Evolutionary conservation across 2,797 vertebrate species (phyloP).

Genomic region (Phoebastria nigripes): DNA sequence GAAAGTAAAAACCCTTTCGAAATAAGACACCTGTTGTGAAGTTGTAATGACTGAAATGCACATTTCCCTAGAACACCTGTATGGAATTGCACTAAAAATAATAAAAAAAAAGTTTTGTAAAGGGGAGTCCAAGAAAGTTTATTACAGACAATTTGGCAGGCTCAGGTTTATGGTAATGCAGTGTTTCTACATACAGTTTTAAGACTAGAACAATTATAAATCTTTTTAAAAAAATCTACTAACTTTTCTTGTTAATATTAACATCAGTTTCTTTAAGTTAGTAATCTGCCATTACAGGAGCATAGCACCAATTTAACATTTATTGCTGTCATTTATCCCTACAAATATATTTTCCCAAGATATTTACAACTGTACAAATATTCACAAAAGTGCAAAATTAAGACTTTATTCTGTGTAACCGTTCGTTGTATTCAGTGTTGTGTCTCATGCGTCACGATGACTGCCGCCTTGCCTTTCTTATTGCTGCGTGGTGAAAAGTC

Average conservation of each 20-base stretch:
- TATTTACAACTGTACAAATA: constrained; percentile 83
- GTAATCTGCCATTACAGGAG: constrained; percentile 67
- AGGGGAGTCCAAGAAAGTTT: neutral
- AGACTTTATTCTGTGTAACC: constrained; percentile 47
- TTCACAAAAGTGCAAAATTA: constrained; percentile 87
- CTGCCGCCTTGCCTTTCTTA: neutral
- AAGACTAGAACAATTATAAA: constrained; percentile 64
- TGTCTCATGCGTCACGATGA: neutral
- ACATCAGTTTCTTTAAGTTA: constrained; percentile 69
- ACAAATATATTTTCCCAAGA: constrained; percentile 76
- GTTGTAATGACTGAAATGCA: neutral
- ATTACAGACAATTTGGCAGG: constrained; percentile 23
- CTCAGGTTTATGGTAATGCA: constrained; percentile 32
- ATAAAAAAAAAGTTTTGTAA: neutral
- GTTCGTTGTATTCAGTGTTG: neutral
- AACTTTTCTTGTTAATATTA: constrained; percentile 70
- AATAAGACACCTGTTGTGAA: constrained; percentile 2
- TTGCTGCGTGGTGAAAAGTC: constrained; percentile 14
- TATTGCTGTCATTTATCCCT: constrained; percentile 77
- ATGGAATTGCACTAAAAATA: constrained; percentile 31
- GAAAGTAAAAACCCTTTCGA: constrained; percentile 1
- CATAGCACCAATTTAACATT: constrained; percentile 70
- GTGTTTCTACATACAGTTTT: constrained; percentile 55
- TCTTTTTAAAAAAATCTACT: constrained; percentile 34
- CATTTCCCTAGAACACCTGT: neutral